Base-by-base conservation (phyloP, 35 echinoderm and acorn worm species). In the Hemicentrotus pulcherrimus region DNA sequence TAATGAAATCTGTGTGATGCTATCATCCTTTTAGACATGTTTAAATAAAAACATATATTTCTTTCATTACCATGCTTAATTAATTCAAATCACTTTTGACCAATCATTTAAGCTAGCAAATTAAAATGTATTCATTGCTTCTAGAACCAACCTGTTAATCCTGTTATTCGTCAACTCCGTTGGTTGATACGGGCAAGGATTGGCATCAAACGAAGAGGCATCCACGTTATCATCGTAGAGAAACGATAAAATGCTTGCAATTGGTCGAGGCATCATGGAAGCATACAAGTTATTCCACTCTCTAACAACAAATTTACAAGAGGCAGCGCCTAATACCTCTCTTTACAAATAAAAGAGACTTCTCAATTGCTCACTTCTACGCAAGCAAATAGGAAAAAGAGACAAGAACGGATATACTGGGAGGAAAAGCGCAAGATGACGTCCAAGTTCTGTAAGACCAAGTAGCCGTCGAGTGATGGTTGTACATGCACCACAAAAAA, bases 371-470 rank as follows among this genome's bases (percentile, higher is more conserved):
- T 28, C 65, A 78, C 65, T 78, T 78, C 65, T 78, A 78, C 65
- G 19, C 65, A 78, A 78, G 65, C 65, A 78, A 55, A 78, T 78
- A 78, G 65, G 19, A 78, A 28, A 78, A 78, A 78, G 65, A 78
- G 65, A 78, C 65, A 78, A 78, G 65, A 78, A 78, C 65, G 65
- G 65, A 78, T 78, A 4, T 78, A 22, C 46, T 41, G 32, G 32
- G 88, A 90, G 88, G 88, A 90, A 90, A 90, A 47, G 88, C 32
- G 32, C 32, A 47, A 47, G 88, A 90, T 90, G 88, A 90, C 88
- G 88, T 90, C 88, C 88, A 13, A 90, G 88, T 47, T 45, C 13
- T 9, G 88, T 41, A 90, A 47, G 46, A 45, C 32, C 88, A 90
- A 90, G 88, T 15, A 90, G 6, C 32, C 19, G 88, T 13, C 32